phyloP scores from a whole-genome alignment of 1,140 invertebrate species.

The Drosophila auraria region DNA sequence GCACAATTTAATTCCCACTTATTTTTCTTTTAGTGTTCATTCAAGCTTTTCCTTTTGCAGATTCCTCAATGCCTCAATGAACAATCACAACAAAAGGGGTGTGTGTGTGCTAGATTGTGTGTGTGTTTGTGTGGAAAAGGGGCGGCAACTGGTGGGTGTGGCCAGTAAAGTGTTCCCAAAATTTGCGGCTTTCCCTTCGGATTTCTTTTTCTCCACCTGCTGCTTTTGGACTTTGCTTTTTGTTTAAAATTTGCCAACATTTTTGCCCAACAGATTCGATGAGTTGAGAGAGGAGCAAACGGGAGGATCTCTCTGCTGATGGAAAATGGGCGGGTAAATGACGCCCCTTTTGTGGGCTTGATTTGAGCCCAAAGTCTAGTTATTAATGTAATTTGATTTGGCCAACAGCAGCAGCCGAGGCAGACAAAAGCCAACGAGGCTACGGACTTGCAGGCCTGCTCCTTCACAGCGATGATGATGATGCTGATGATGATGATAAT shows the following conservation, averaged over 20 bases:
- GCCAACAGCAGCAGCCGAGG: slow-evolving; percentile 18
- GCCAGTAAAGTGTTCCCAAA: slow-evolving; percentile 44
- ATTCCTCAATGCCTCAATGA: slow-evolving; percentile 63
- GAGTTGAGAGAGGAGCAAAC: slow-evolving; percentile 1
- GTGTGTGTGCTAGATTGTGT: neutral
- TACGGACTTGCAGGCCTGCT: slow-evolving; percentile 10
- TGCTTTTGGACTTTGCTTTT: slow-evolving; percentile 31
- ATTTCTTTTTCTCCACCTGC: slow-evolving; percentile 28
- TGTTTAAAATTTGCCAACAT: slow-evolving; percentile 53
- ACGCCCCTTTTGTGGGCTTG: slow-evolving; percentile 23
- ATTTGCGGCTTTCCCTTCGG: slow-evolving; percentile 36
- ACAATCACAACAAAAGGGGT: slow-evolving; percentile 57
- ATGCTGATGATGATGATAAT: slow-evolving; percentile 13
- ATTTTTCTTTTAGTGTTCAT: slow-evolving; percentile 8
- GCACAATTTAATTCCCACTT: neutral
- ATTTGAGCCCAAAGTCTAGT: slow-evolving; percentile 67
- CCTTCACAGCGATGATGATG: too few relatives aligned
- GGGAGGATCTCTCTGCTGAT: neutral
- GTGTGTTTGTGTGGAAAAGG: slow-evolving; percentile 1
- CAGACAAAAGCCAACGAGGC: slow-evolving; percentile 53
- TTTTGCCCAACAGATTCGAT: slow-evolving; percentile 30
- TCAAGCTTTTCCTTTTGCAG: slow-evolving; percentile 27
- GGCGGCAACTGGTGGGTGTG: slow-evolving; percentile 39
- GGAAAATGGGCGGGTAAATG: slow-evolving; percentile 5
- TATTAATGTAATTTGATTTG: slow-evolving; percentile 80